Base-by-base conservation (phyloP, 2,113 vertebrate genomes). In the Mus pahari region DNA sequence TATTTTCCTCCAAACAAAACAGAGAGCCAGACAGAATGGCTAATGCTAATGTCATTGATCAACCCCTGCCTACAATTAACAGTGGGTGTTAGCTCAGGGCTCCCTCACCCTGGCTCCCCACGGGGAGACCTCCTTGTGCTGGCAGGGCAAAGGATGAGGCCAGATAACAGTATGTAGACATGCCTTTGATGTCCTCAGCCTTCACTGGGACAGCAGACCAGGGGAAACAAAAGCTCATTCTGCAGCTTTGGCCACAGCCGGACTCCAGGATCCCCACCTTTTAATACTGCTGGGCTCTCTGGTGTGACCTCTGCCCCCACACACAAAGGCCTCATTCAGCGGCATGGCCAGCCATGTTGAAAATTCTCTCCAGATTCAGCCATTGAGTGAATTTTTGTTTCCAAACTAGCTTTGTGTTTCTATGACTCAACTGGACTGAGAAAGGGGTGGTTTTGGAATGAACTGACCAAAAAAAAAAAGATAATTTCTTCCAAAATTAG, bases 111-210 rank as follows among this genome's bases (percentile, higher is more conserved):
- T 95, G 96, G 97, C 94, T 97, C 96, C 97, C 95, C 90, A 90
- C 88, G 96, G 98, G 97, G 97, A 97, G 95, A 97, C 97, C 98
- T 62, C 97, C 96, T 97, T 98, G 96, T 97, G 96, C 98, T 97
- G 98, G 81, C 96, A 90, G 97, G 98, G 98, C 98, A 98, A 98
- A 99, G 98, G 98, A 98, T 98, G 97, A 97, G 90, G 97, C 96
- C 95, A 98, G 99, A 99, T 98, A 98, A 98, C 98, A 99, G 98
- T 97, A 96, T 98, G 98, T 97, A 98, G 98, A 98, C 97, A 94
- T 94, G 97, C 98, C 99, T 99, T 99, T 99, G 99, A 99, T 99
- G 99, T 98, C 98, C 97, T 97, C 93, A 96, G 98, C 97, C 98
- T 96, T 97, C 98, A 97, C 96, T 98, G 94, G 86, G 48, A 98